Conservation (phyloP, 2,113 vertebrate genomes). For the Lepus americanus region DNA sequence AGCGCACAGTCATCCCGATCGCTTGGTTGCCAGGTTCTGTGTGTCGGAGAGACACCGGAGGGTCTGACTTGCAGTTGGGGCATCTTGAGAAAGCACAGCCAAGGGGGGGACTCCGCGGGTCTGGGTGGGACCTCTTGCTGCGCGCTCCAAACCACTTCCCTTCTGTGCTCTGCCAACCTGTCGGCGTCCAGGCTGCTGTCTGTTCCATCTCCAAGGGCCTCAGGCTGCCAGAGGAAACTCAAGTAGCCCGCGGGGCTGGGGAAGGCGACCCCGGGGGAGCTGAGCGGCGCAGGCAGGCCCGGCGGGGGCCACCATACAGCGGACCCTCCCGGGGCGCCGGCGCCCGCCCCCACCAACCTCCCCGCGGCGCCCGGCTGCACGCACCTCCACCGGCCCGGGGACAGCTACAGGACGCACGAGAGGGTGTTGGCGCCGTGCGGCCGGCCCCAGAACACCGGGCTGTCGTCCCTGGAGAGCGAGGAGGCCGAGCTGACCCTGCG, state of each 20-base stretch:
- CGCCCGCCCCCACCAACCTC: too few species aligned
- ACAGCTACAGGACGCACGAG: background rate
- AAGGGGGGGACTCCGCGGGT: too few species aligned
- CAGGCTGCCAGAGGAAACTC: background rate
- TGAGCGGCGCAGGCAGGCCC: background rate
- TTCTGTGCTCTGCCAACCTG: fast-evolving
- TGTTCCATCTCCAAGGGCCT: fast-evolving
- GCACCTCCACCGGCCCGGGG: background rate
- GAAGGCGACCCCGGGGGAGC: background rate
- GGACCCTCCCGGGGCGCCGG: background rate
- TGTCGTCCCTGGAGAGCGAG: constrained; percentile 58
- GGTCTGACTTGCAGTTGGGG: background rate
- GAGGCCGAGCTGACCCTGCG: constrained; percentile 61
- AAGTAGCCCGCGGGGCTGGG: background rate
- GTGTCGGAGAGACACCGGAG: too few species aligned
- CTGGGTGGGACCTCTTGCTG: background rate
- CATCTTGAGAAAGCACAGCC: background rate
- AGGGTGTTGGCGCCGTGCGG: fast-evolving
- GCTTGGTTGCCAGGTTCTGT: fast-evolving
- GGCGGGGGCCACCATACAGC: background rate
- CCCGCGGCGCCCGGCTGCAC: background rate
- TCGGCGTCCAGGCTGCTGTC: too few species aligned
- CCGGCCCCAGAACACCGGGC: constrained; percentile 22
- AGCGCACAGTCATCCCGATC: too few species aligned
- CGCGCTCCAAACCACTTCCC: background rate